These are phyloP conservation scores for Temnothorax curvispinosus DNA, from an alignment of 1,140 invertebrate species.

Conservation along the genomic window DNA sequence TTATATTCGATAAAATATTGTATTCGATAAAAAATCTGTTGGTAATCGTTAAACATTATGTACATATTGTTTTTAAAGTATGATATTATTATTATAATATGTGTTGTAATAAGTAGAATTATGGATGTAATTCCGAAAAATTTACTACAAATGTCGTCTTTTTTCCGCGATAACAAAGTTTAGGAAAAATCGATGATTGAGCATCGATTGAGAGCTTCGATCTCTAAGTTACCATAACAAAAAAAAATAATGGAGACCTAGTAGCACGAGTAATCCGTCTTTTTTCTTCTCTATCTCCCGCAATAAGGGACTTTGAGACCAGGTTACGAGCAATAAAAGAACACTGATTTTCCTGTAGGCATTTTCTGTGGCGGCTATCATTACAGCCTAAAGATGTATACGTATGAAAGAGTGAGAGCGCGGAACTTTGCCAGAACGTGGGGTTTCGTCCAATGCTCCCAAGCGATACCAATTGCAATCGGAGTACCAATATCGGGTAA, in stretches of 20 bases:
- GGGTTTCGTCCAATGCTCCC: conserved; percentile 96
- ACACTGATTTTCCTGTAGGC: conserved; percentile 83
- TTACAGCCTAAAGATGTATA: conserved; percentile 95
- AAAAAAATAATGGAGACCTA: neutral
- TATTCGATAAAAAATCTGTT: neutral
- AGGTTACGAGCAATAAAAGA: conserved; percentile 52
- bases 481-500: conserved; percentile 94
- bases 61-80: neutral
- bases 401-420: conserved; percentile 93
- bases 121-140: neutral
- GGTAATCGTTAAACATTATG: no score
- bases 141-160: neutral
- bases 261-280: neutral
- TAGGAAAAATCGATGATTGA: conserved; percentile 8
- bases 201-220: neutral
- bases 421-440: conserved; percentile 95
- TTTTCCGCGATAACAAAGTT: neutral
- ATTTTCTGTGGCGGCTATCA: conserved; percentile 94
- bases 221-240: neutral
- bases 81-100: neutral
- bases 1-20: neutral
- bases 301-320: conserved; percentile 3
- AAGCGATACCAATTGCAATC: conserved; percentile 93
- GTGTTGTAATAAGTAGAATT: neutral
- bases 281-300: neutral